Percentiles rank a stretch among this genome's conserved stretches.
Conservation (phyloP, 2,797 vertebrate genomes). For the Alcedo quadribrachys region DNA sequence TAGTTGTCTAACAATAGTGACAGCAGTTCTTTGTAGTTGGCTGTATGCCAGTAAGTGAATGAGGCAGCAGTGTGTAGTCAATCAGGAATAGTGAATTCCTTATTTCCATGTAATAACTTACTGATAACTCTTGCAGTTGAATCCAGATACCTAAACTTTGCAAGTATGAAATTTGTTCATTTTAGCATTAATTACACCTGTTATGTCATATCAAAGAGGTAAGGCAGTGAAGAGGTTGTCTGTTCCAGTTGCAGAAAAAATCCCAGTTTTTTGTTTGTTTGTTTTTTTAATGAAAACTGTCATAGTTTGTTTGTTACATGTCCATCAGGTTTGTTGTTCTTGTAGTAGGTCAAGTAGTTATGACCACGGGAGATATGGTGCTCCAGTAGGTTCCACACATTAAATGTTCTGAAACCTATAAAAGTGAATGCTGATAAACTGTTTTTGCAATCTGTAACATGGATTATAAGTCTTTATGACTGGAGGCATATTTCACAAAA, state of each 20-base stretch:
- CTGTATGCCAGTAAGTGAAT: not conserved
- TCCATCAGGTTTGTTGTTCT: not conserved
- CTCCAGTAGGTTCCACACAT: not conserved
- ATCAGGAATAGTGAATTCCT: not conserved
- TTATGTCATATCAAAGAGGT: not conserved
- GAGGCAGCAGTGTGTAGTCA: not conserved
- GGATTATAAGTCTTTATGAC: not conserved
- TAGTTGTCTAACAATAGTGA: not conserved
- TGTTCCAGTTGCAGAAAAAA: not conserved
- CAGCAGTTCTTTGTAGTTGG: not conserved
- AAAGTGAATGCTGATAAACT: not conserved
- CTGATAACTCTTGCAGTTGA: not conserved
- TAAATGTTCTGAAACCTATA: not conserved
- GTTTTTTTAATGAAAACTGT: not conserved
- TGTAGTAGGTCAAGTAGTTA: not conserved
- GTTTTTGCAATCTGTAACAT: not conserved
- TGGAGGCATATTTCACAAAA: not conserved
- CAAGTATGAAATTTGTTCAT: not conserved
- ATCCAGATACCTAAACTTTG: not conserved
- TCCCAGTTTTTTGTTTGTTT: not conserved
- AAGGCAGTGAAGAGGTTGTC: not conserved
- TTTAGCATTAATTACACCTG: not conserved
- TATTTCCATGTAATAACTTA: not conserved
- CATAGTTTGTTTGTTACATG: not conserved
- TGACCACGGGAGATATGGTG: not conserved